Evolutionary conservation across 2,113 vertebrate species (phyloP).

Genomic region (Pelvicachromis taeniatus): DNA sequence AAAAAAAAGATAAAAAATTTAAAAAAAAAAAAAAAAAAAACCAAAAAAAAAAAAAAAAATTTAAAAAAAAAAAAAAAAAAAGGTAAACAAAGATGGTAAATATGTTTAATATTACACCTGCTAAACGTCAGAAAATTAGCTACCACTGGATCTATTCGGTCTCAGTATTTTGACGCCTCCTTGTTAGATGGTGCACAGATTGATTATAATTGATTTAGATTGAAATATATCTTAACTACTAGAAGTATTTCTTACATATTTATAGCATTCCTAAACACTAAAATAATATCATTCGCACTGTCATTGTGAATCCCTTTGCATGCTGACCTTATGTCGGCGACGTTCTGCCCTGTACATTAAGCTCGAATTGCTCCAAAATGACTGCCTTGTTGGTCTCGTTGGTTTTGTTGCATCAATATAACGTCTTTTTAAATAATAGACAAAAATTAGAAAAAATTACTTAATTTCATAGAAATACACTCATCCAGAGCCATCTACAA

Average conservation of each 20-base stretch:
- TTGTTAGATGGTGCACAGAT: neutral
- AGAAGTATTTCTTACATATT: neutral
- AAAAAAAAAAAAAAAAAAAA: too few relatives aligned
- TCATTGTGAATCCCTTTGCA: neutral
- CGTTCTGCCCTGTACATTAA: accelerated
- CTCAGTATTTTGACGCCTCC: accelerated
- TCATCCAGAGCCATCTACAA: neutral
- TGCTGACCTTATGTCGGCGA: neutral
- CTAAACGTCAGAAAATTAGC: neutral
- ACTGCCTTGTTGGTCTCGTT: neutral
- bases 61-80: neutral
- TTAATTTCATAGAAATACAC: neutral
- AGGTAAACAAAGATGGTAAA: neutral
- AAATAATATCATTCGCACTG: neutral
- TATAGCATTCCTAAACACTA: neutral
- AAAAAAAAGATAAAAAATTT: too few relatives aligned
- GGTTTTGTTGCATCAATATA: neutral
- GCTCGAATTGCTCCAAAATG: neutral
- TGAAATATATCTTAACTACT: neutral
- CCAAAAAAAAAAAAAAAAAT: too few relatives aligned
- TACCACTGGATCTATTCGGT: neutral
- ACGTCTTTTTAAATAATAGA: neutral
- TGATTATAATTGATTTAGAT: neutral
- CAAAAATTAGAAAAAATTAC: neutral
- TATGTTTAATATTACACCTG: neutral